Evolutionary conservation across 1,140 invertebrate species (phyloP), one percentile per base, ranked within the genome.

Genomic region (Bombus polaris): DNA sequence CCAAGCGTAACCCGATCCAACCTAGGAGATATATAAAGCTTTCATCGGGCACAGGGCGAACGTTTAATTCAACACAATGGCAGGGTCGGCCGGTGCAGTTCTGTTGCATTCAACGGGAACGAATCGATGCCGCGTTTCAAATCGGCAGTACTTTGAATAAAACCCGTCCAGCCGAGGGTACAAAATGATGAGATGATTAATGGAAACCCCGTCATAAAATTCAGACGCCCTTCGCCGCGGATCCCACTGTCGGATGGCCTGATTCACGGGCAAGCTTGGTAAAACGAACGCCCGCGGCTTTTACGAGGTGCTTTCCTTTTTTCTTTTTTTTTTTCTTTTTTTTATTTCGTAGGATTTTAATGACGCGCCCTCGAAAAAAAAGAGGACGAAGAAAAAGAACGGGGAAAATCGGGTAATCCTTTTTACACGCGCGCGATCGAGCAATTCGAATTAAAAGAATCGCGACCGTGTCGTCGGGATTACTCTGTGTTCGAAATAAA

Each of bases 121-220:
- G 84, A 85, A 85, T 85, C 84, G 84, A 85, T 85, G 39, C 70
- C 78, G 78, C 78, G 84, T 47, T 81, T 74, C 70, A 72, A 81
- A 85, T 85, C 84, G 59, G 71, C n/a, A 25, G 71, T 12, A 70
- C 78, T 74, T 75, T 81, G 84, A 85, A 85, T 85, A 74, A 85
- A 79, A 85, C 78, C 70, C 44, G 59, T 18, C 15, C 8, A 13
- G 37, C 32, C 75, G 75, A 37, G 53, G 75, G 28, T 57, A 47
- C 57, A 72, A 85, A 80, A 85, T 85, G 84, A 85, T 81, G 84
- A 81, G 84, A 75, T 85, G 84, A 85, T 85, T 85, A 85, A 85
- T 85, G 84, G 78, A 74, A 85, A 85, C 74, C 59, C 68, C 84
- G 71, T 85, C 77, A 81, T 81, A 85, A 85, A 85, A 85, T 81